Evolutionary conservation across 2,888 invertebrate genomes (phyloP), one percentile per base, ranked within the genome.

Genomic region (Electrophaes corylata): DNA sequence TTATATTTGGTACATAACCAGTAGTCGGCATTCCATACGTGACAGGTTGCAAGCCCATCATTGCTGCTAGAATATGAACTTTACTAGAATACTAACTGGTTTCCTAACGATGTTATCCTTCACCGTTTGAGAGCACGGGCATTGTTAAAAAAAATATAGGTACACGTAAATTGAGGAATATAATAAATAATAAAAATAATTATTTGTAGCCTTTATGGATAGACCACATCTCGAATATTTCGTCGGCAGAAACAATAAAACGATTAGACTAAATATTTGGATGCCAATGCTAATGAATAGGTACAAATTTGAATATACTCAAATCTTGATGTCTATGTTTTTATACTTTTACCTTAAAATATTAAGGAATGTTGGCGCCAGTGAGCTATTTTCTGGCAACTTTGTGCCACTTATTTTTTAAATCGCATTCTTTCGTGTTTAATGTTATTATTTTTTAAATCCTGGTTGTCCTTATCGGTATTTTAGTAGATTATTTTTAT

Each of bases 291-390:
- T 48, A 62, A 65, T 67, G 56, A 62, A 37, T 37, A 37, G 1
- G 26, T 29, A 26, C 1, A 1, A 4, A 26, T 26, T 26, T 5
- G 5, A 26, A 26, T 26, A 29, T 29, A 2, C 26, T 29, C 6
- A 10, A 10, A 16, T 37, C 16, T 16, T 10, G 16, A 37, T 10
- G 37, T 16, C 37, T 60, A 61, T 60, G 53, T 54, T 43, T 45
- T 64, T 53, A 33, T n/a, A 35, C 47, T 40, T 53, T 37, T 33
- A 33, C 12, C 12, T 35, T 14, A 12, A 14, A 14, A 2, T 4
- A 35, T 12, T 12, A 8, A 0, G 43, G 65, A 67, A 67, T 65
- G 56, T 67, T 58, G 67, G 67, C 67, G 66, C 65, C 65, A 65
- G 48, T 12, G 23, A 10, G 20, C 43, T 43, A 51, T 23, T 35